Evolutionary conservation across 2,888 invertebrate species (phyloP).

Genomic region (Pyrgus malvae): DNA sequence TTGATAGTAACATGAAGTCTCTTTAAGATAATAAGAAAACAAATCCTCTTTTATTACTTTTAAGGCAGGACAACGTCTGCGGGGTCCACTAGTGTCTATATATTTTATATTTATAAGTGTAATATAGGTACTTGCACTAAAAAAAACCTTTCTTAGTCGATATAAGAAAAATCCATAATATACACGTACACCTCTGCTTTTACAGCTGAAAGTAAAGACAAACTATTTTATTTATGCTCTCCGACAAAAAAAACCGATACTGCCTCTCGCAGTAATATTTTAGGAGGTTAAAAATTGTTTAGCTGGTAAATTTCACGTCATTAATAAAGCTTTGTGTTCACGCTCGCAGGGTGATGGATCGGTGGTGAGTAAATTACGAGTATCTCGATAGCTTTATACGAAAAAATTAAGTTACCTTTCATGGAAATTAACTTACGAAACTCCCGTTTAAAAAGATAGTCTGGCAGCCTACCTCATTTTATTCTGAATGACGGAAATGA

Average conservation of each 20-base stretch:
- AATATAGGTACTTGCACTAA: too few species aligned
- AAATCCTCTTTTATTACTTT: too few species aligned
- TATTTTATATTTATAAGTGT: too few species aligned
- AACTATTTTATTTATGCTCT: neutral
- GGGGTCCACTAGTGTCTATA: too few species aligned
- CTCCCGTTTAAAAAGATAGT: conserved; percentile 15
- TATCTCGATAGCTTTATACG: conserved; percentile 31
- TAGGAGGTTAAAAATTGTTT: conserved; percentile 13
- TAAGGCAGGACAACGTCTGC: too few species aligned
- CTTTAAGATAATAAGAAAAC: too few species aligned
- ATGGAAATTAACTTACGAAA: conserved; percentile 21
- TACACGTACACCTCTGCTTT: too few species aligned
- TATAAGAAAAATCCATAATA: too few species aligned
- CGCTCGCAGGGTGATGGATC: conserved; percentile 78
- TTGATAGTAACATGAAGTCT: too few species aligned
- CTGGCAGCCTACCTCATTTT: neutral
- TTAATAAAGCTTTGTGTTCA: conserved; percentile 67
- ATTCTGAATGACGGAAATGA: too few species aligned
- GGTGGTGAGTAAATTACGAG: conserved; percentile 72
- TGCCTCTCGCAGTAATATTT: conserved; percentile 4
- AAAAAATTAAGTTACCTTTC: conserved; percentile 18
- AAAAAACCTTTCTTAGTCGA: too few species aligned
- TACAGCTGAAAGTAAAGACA: too few species aligned
- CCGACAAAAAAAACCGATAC: neutral
- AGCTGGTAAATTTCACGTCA: conserved; percentile 41